Base-by-base conservation (phyloP, 2,113 vertebrate genomes). In the Leptobrachium leishanense region DNA sequence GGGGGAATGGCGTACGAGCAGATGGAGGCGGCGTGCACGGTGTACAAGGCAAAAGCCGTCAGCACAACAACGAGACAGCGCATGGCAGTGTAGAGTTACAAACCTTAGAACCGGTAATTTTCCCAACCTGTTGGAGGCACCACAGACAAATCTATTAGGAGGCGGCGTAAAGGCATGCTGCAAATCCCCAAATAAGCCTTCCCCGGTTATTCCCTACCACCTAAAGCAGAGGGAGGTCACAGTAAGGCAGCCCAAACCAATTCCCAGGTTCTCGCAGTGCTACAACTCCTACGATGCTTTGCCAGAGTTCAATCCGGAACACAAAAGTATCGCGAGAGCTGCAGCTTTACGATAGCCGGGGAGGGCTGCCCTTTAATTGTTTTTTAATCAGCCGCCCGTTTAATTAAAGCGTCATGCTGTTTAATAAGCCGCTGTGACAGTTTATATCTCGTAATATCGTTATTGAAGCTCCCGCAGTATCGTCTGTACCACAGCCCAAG, bases 81-180 rank as follows among this genome's bases (percentile, higher is more conserved):
- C 43, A 53, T 3, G 42, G 70, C 55, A 66, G 40, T 42, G 73
- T 71, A 50, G 4, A 42, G 13, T 88, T 92, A 97, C 96, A 93
- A 95, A 96, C 95, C 95, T 96, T 91, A 92, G 81, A 88, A 85
- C 90, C 87, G 91, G 91, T 79, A 85, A 89, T 85, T 85, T 89
- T 93, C 92, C 95, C 92, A 95, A 92, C 94, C 95, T 95, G 95
- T 85, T 74, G 92, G 89, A 95, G 90, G 93, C 82, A 85, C 87
- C 86, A 90, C 90, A 92, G 84, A 91, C 87, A 88, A 75, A 87
- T 91, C 88, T 85, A 86, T 93, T 93, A 94, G 92, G 86, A 86
- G 87, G 88, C 84, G 88, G 81, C 20, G 20, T 31, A 31, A 84
- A 85, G 77, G 81, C 0, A 79, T 44, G 74, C 76, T 12, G 84